These are phyloP conservation scores for Mycteria americana DNA, from an alignment of 2,797 vertebrate genomes.

Conservation along the genomic window DNA sequence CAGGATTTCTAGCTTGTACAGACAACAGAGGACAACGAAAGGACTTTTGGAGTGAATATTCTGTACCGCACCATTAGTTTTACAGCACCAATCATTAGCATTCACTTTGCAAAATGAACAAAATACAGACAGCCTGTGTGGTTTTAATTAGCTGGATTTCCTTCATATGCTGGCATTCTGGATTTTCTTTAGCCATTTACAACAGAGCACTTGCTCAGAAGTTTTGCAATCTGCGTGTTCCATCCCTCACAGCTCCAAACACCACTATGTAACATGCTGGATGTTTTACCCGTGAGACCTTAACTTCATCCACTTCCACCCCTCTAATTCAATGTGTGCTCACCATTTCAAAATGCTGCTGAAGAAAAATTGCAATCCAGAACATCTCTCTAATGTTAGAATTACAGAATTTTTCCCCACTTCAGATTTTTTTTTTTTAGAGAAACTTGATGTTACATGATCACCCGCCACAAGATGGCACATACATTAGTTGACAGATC, in stretches of 20 bases:
- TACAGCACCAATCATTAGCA: not conserved
- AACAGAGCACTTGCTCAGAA: not conserved
- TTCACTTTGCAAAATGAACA: not conserved
- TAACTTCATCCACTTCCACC: not conserved
- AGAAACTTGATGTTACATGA: not conserved
- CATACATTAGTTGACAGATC: not conserved
- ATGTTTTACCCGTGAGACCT: not conserved
- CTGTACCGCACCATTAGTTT: not conserved
- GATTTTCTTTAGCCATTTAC: not conserved
- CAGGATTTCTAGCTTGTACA: not conserved
- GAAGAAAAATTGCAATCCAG: not conserved
- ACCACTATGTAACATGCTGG: not conserved
- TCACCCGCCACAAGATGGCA: conserved; percentile 17
- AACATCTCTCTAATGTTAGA: not conserved
- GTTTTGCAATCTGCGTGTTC: not conserved
- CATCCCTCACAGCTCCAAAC: not conserved
- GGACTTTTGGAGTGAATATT: not conserved
- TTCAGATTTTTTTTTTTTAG: not conserved
- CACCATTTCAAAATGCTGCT: not conserved
- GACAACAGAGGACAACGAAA: not conserved
- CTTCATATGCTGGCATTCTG: not conserved
- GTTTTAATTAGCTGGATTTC: not conserved
- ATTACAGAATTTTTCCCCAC: not conserved
- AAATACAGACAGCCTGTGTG: not conserved
- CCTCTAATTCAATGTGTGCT: not conserved